Percentiles rank a stretch among this genome's conserved stretches.
Evolutionary conservation across 2,888 invertebrate species (phyloP).

Genomic region (Spicauda simplicius): DNA sequence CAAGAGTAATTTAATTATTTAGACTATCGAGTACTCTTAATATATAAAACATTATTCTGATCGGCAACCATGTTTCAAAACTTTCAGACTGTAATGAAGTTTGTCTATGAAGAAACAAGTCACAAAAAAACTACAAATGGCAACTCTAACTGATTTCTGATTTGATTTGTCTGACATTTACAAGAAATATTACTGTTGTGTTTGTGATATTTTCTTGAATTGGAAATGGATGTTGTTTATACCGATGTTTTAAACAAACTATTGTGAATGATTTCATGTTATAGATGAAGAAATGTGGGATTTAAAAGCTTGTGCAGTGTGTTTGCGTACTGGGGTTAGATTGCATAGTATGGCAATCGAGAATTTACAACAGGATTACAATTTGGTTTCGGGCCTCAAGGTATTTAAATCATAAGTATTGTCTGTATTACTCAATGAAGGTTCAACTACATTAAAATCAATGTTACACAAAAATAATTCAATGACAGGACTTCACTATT

Average conservation of each 20-base stretch:
- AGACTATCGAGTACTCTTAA: no score
- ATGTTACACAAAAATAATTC: no score
- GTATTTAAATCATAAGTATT: slow-evolving; percentile 48
- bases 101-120: no score
- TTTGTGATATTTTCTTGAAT: slow-evolving; percentile 7
- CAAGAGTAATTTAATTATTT: no score
- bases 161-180: neutral
- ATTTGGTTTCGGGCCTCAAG: slow-evolving; percentile 67
- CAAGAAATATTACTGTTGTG: slow-evolving; percentile 9
- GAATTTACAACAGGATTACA: slow-evolving; percentile 63
- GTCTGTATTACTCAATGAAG: no score
- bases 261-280: neutral
- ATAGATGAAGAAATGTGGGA: slow-evolving; percentile 55
- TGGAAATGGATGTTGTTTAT: neutral
- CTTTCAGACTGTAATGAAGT: no score
- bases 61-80: no score
- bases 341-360: slow-evolving; percentile 61
- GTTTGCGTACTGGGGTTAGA: slow-evolving; percentile 64
- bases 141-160: no score
- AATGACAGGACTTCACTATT: no score
- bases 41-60: no score
- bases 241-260: neutral
- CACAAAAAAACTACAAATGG: no score
- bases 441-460: neutral
- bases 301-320: slow-evolving; percentile 69